Evolutionary conservation across 2,113 vertebrate genomes (phyloP), one percentile per base, ranked within the genome.

Genomic region (Ornithorhynchus anatinus): DNA sequence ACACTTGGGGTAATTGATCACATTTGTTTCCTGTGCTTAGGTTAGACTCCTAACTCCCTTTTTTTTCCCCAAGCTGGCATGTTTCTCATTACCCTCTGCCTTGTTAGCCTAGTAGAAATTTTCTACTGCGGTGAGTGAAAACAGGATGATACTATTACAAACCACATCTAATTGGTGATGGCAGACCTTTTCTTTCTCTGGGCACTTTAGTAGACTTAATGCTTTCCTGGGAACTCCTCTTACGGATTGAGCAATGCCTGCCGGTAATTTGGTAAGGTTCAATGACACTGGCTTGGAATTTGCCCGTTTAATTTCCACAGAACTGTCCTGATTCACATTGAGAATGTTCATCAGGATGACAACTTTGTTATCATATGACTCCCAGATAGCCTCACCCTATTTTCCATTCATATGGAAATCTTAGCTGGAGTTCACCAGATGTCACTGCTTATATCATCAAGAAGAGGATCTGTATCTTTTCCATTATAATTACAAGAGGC

Each of bases 1-100:
- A 90, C 89, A 91, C 96, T 96, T 94, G 93, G 80, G 89, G 93
- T 96, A 96, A 97, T 96, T 96, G 94, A 96, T 97, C 95, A 93
- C 96, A 95, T 95, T 92, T 90, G 93, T 94, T 97, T 97, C 95
- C 95, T 96, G 94, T 88, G 81, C 1, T 27, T 83, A 89, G 88
- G 92, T 94, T 94, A 44, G 89, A 90, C 93, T 94, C 94, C 92
- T 94, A 91, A 93, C 91, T 94, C 89, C 86, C 75, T 84, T 84
- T 47, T 77, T 87, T 80, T 53, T 53, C 76, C 76, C 69, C 23
- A 82, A 86, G 86, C 85, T 91, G 89, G 91, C 88, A 89, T 95
- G 94, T 91, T 94, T 95, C 88, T 94, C 90, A 94, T 95, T 95
- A 95, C 88, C 88, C 88, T 86, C 1, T 64, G 88, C 88, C 92